These are phyloP conservation scores for Chinchilla lanigera DNA, from an alignment of 2,113 vertebrate genomes.

Conservation along the genomic window DNA sequence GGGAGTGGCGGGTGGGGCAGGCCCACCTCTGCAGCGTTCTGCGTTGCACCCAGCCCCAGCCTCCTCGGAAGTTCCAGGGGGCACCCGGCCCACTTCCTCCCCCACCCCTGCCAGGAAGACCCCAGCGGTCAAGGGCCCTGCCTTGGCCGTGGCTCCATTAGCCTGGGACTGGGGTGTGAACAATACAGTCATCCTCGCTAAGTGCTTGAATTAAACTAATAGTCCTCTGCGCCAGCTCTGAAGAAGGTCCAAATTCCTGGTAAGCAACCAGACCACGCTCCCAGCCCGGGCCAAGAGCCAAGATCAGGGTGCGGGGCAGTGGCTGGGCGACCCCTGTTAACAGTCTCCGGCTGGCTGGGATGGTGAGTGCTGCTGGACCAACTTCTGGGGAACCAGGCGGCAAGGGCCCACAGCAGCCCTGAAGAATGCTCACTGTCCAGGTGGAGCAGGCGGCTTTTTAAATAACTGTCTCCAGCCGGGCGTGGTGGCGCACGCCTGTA, in stretches of 20 bases:
- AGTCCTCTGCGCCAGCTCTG: conserved; percentile 88
- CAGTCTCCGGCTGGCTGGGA: conserved; percentile 84
- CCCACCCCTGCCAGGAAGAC: conserved; percentile 58
- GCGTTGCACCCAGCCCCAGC: neutral
- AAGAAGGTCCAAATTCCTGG: conserved; percentile 90
- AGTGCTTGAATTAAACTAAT: conserved; percentile 91
- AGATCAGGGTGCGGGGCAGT: conserved; percentile 76
- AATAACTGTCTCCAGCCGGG: too few species aligned
- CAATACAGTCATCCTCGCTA: conserved; percentile 87
- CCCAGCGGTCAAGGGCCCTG: conserved; percentile 64
- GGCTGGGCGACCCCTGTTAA: conserved; percentile 87
- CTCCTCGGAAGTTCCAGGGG: conserved; percentile 35
- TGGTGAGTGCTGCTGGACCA: conserved; percentile 87
- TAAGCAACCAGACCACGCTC: conserved; percentile 89
- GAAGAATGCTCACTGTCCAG: conserved; percentile 31
- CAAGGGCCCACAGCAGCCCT: conserved; percentile 63
- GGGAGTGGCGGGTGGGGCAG: neutral
- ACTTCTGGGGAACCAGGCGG: conserved; percentile 84
- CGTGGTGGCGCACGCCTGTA: too few species aligned
- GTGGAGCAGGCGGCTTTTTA: conserved; percentile 12
- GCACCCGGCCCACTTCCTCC: neutral
- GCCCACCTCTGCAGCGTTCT: neutral
- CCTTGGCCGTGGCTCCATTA: conserved; percentile 89
- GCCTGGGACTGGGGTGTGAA: conserved; percentile 84
- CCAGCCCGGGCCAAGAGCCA: conserved; percentile 86